phyloP scores from a whole-genome alignment of 1,140 invertebrate genomes.

The Maconellicoccus hirsutus region DNA sequence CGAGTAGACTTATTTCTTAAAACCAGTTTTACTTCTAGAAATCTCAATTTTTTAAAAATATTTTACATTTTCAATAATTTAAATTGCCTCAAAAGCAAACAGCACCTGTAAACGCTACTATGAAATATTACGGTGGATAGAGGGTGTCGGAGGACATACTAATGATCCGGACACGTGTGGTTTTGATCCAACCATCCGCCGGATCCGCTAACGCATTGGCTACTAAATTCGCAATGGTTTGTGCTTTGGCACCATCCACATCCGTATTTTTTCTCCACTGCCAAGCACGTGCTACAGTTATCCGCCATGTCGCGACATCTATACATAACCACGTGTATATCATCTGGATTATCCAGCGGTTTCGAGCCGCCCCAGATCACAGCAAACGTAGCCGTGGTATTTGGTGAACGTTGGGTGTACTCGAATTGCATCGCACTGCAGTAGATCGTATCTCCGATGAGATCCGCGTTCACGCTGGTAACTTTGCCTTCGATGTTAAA shows the following conservation, averaged over 20 bases:
- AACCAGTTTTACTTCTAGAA: too few species aligned
- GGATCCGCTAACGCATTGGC: constrained; percentile 62
- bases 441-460: constrained; percentile 85
- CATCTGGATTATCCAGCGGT: constrained; percentile 86
- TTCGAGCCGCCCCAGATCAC: constrained; percentile 92
- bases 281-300: constrained; percentile 88
- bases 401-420: constrained; percentile 74
- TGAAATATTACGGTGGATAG: too few species aligned
- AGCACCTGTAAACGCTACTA: too few species aligned
- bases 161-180: constrained; percentile 87
- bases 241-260: constrained; percentile 92
- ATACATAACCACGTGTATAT: constrained; percentile 83
- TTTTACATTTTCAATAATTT: too few species aligned
- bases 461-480: constrained; percentile 77
- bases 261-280: constrained; percentile 75
- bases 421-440: constrained; percentile 86
- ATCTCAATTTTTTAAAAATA: too few species aligned
- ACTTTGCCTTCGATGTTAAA: constrained; percentile 92
- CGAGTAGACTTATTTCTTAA: too few species aligned
- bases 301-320: constrained; percentile 88
- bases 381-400: constrained; percentile 85
- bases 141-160: too few species aligned
- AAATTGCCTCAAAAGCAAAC: too few species aligned
- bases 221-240: constrained; percentile 77
- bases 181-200: constrained; percentile 78